A percentile compares a stretch with the other conserved stretches of the same genome.
These are phyloP conservation scores for Sipha maydis DNA, from an alignment of 2,888 invertebrate genomes.

Conservation along the genomic window DNA sequence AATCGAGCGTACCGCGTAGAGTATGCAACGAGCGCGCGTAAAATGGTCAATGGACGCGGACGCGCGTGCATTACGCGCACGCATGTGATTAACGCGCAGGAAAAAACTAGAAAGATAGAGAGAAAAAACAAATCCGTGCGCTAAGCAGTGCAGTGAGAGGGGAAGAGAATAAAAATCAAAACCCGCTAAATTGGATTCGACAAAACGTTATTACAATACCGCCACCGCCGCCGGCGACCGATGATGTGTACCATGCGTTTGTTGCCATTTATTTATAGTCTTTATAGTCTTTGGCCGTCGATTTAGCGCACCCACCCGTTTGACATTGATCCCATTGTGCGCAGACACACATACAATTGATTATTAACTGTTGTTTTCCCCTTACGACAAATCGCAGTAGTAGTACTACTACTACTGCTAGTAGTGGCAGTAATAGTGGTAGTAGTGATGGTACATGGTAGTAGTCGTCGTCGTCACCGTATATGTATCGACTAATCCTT, in stretches of 20 bases:
- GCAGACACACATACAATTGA: constrained; percentile 58
- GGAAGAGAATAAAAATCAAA: constrained; percentile 48
- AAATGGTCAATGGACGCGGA: neutral
- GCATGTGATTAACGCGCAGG: neutral
- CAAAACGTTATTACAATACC: constrained; percentile 58
- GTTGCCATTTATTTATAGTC: constrained; percentile 57
- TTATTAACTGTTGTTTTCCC: constrained; percentile 62
- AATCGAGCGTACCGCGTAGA: too few species aligned
- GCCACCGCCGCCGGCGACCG: neutral
- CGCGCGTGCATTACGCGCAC: too few species aligned
- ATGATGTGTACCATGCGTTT: constrained; percentile 55
- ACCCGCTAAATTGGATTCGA: constrained; percentile 57
- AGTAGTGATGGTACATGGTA: too few species aligned
- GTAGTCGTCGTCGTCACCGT: constrained; percentile 1
- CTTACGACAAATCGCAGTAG: constrained; percentile 26
- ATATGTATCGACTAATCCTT: constrained; percentile 19
- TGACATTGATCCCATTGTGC: constrained; percentile 62
- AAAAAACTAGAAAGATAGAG: neutral
- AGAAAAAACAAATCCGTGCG: constrained; percentile 43
- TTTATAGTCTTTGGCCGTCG: constrained; percentile 57
- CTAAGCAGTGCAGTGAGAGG: neutral
- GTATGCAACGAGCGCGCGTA: neutral
- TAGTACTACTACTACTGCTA: too few species aligned
- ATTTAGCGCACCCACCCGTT: constrained; percentile 62
- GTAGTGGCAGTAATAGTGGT: too few species aligned